Conservation (phyloP, 2,888 invertebrate species). For the Trissoscelio sp. region DNA sequence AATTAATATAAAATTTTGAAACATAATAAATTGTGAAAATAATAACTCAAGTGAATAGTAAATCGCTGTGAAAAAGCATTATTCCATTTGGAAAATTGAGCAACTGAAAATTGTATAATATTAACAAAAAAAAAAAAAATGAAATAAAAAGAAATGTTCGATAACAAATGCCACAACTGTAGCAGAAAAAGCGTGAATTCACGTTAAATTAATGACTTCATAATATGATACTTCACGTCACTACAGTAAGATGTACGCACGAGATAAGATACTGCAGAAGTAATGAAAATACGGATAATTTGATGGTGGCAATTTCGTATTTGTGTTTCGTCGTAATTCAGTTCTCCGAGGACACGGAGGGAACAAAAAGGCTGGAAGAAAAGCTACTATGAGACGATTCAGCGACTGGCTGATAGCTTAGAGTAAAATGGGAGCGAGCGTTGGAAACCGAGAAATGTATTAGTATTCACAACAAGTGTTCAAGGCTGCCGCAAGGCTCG, state of each 20-base stretch:
- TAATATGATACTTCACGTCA: slow-evolving; percentile 42
- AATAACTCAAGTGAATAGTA: no score
- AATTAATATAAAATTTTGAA: no score
- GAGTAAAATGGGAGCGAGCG: slow-evolving; percentile 62
- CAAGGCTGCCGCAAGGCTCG: slow-evolving; percentile 70
- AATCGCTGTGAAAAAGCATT: no score
- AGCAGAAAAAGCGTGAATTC: slow-evolving; percentile 19
- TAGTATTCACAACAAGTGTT: slow-evolving; percentile 79
- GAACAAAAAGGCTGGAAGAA: slow-evolving; percentile 58
- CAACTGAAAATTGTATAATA: no score
- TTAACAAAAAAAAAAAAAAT: not conserved
- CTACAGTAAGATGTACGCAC: slow-evolving; percentile 42
- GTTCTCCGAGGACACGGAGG: slow-evolving; percentile 64
- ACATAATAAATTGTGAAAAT: no score
- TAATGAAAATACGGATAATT: slow-evolving; percentile 77
- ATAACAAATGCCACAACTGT: no score
- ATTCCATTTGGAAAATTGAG: no score
- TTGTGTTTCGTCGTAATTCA: slow-evolving; percentile 77
- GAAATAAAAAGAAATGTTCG: not conserved
- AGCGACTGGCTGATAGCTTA: slow-evolving; percentile 63
- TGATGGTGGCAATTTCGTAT: slow-evolving; percentile 76
- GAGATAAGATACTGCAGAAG: slow-evolving; percentile 70
- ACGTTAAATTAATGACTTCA: slow-evolving; percentile 12
- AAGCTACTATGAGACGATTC: slow-evolving; percentile 63
- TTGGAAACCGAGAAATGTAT: slow-evolving; percentile 71